These are phyloP conservation scores for Garrulus glandarius DNA, from an alignment of 2,797 vertebrate species.

Conservation along the genomic window DNA sequence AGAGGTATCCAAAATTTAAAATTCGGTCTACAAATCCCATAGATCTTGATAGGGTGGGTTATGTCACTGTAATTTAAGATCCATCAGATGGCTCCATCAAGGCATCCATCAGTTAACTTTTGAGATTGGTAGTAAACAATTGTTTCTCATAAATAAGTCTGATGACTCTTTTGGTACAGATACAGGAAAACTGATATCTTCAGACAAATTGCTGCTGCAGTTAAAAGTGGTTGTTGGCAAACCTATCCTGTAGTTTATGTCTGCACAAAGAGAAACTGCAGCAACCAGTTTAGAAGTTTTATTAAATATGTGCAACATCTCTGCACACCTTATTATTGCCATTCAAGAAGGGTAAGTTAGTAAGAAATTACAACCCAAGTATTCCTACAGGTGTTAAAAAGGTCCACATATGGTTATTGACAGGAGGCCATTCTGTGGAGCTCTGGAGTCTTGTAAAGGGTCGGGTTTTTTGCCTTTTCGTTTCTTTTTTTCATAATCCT, in stretches of 20 bases:
- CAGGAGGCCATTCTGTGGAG: not conserved
- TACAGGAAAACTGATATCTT: not conserved
- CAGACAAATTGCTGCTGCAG: not conserved
- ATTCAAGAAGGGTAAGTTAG: not conserved
- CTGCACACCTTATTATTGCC: not conserved
- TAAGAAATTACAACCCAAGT: not conserved
- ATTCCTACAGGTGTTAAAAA: not conserved
- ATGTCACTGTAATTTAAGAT: not conserved
- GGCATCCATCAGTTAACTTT: not conserved
- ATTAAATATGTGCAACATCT: not conserved
- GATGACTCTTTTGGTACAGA: not conserved
- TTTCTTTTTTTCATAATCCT: not conserved
- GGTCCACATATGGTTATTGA: not conserved
- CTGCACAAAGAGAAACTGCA: not conserved
- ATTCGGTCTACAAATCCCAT: not conserved
- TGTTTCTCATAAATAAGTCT: not conserved
- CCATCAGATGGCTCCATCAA: not conserved
- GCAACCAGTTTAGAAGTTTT: not conserved
- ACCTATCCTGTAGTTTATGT: not conserved
- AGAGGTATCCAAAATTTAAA: not conserved
- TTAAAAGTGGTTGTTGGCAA: accelerated
- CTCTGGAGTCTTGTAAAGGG: not conserved
- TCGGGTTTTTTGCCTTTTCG: accelerated
- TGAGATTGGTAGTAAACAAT: not conserved
- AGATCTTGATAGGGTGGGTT: accelerated